phyloP scores from a whole-genome alignment of 2,797 vertebrate species.

The Anguilla anguilla region DNA sequence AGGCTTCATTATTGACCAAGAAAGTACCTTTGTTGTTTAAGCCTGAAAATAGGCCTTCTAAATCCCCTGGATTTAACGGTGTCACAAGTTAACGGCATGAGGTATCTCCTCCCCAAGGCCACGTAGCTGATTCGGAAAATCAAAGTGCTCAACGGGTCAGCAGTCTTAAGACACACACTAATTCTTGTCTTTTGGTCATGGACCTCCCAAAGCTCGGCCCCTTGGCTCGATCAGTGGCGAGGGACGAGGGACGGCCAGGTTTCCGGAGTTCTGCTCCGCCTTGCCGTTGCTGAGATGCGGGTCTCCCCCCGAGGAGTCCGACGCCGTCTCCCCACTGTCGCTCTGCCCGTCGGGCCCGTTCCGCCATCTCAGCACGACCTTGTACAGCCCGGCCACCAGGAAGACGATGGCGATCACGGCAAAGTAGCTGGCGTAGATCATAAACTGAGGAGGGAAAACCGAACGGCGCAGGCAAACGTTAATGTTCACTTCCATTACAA shows the following conservation, averaged over 20 bases:
- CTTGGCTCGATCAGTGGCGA: background rate
- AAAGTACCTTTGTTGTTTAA: background rate
- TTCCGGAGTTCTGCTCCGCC: background rate
- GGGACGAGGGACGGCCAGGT: background rate
- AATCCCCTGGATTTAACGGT: background rate
- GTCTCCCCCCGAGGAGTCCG: background rate
- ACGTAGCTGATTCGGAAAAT: background rate
- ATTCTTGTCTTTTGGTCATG: background rate
- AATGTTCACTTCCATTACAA: background rate
- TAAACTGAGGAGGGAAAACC: constrained; percentile 75
- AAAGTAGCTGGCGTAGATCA: constrained; percentile 90
- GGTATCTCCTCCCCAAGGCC: background rate
- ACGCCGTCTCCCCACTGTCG: constrained; percentile 10
- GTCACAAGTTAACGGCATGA: background rate
- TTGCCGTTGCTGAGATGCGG: background rate
- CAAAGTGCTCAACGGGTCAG: background rate
- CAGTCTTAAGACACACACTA: background rate
- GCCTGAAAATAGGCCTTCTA: background rate
- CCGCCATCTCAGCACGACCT: constrained; percentile 63
- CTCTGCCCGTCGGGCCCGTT: constrained; percentile 27
- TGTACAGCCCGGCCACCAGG: constrained; percentile 76
- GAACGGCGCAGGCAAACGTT: background rate
- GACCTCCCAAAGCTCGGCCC: background rate
- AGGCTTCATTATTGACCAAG: background rate
- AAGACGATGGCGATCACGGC: constrained; percentile 83